These are phyloP conservation scores for Psix sp. DNA, from an alignment of 1,140 invertebrate species.

Conservation along the genomic window DNA sequence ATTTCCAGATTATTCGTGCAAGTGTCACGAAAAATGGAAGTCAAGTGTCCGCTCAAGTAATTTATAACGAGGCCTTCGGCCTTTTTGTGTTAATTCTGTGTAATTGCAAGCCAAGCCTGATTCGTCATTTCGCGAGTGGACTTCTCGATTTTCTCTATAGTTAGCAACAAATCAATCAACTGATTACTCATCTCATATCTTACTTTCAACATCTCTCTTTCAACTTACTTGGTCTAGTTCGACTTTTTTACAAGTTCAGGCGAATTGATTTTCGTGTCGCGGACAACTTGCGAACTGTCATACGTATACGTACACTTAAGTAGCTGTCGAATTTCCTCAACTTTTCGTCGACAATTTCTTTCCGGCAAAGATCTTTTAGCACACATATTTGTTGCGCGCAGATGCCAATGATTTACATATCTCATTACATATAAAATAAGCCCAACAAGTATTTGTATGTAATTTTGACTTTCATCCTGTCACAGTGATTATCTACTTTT, in stretches of 20 bases:
- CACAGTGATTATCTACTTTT: conserved; percentile 7
- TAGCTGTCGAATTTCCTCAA: conserved; percentile 56
- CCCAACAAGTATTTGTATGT: conserved; percentile 37
- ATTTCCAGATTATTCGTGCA: conserved; percentile 8
- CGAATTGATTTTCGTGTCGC: conserved; percentile 55
- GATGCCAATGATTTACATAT: conserved; percentile 58
- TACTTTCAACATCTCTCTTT: too few species aligned
- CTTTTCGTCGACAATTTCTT: conserved; percentile 56
- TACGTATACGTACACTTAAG: too few species aligned
- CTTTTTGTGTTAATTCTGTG: too few species aligned
- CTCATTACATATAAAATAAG: conserved; percentile 57
- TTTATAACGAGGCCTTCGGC: background rate
- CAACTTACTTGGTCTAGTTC: conserved; percentile 57
- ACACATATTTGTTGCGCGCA: conserved; percentile 52
- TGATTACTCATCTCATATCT: conserved; percentile 49
- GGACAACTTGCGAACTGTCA: conserved; percentile 53
- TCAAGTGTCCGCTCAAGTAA: conserved; percentile 3
- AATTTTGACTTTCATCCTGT: conserved; percentile 42
- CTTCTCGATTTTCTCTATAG: conserved; percentile 31
- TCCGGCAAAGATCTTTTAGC: too few species aligned
- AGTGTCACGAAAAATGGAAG: conserved; percentile 4
- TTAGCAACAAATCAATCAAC: conserved; percentile 54
- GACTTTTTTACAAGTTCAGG: conserved; percentile 47
- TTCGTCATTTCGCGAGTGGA: background rate
- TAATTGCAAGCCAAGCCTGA: too few species aligned